Conservation (phyloP, 2,797 vertebrate species). For the Xenentodon cancila region DNA sequence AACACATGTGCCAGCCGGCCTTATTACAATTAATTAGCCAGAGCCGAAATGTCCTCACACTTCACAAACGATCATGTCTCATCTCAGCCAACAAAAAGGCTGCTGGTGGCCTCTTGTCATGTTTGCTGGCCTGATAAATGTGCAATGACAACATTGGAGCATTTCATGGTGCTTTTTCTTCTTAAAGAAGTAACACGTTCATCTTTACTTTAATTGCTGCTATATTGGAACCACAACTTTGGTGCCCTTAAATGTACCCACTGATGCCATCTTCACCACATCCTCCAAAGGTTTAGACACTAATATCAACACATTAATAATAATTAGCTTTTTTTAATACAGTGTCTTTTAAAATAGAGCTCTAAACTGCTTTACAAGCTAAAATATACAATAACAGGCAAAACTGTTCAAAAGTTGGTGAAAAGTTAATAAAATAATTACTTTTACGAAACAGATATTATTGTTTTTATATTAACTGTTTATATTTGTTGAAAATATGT, state of each 20-base stretch:
- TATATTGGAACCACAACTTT: background rate
- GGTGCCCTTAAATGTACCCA: background rate
- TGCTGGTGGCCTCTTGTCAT: slow-evolving; percentile 63
- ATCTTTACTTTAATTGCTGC: background rate
- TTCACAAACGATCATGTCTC: slow-evolving; percentile 69
- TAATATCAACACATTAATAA: background rate
- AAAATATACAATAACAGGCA: no score
- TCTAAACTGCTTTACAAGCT: background rate
- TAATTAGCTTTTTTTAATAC: background rate
- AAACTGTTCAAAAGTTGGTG: background rate
- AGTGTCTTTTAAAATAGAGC: background rate
- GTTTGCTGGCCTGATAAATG: slow-evolving; percentile 67
- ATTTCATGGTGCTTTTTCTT: slow-evolving; percentile 19
- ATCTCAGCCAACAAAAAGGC: slow-evolving; percentile 58
- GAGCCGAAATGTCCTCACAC: slow-evolving; percentile 77
- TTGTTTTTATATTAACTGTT: no score
- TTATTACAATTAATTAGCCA: slow-evolving; percentile 82
- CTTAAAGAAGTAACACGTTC: slow-evolving; percentile 12
- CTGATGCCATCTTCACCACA: background rate
- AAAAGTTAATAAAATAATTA: no score
- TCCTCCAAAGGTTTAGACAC: no score
- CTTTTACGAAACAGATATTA: no score
- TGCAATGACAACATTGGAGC: slow-evolving; percentile 47
- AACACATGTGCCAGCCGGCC: slow-evolving; percentile 60
- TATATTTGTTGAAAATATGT: background rate